phyloP scores from a whole-genome alignment of 2,113 vertebrate genomes.

The Megaleporinus macrocephalus region DNA sequence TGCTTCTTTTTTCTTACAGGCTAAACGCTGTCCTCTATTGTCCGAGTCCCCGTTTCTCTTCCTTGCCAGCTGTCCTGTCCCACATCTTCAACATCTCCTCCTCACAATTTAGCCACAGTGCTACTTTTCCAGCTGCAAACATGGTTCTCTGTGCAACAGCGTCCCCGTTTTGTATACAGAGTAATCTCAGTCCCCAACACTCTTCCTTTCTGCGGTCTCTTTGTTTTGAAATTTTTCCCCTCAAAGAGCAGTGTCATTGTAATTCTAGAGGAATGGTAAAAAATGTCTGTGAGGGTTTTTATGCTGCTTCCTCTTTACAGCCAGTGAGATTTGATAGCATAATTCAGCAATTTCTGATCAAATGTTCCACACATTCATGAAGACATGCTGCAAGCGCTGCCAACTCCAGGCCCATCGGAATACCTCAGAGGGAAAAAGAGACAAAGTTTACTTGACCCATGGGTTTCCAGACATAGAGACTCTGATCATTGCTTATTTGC shows the following conservation, averaged over 20 bases:
- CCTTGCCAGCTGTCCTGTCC: conserved; percentile 15
- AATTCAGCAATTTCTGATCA: conserved; percentile 5
- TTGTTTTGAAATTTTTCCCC: conserved; percentile 13
- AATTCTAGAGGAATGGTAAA: conserved; percentile 17
- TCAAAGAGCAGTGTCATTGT: conserved; percentile 21
- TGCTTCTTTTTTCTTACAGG: not conserved
- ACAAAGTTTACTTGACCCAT: conserved; percentile 45
- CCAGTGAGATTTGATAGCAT: conserved; percentile 5
- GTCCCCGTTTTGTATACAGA: not conserved
- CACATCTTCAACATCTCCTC: conserved; percentile 10
- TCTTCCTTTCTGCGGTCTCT: conserved; percentile 27
- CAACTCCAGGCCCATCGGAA: conserved; percentile 37
- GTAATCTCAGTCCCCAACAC: not conserved
- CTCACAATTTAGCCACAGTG: conserved; percentile 5
- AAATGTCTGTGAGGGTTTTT: not conserved
- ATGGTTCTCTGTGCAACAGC: not conserved
- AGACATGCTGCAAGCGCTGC: conserved; percentile 46
- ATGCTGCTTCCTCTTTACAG: conserved; percentile 1
- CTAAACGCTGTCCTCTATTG: not conserved
- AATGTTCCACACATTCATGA: conserved; percentile 42
- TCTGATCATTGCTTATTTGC: conserved; percentile 71
- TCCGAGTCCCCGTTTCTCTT: conserved; percentile 12
- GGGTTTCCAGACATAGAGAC: conserved; percentile 51
- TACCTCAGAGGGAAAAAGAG: conserved; percentile 6
- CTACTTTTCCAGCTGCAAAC: conserved; percentile 13